These are phyloP conservation scores for Meloe dianella DNA, from an alignment of 2,888 invertebrate species.

Conservation along the genomic window DNA sequence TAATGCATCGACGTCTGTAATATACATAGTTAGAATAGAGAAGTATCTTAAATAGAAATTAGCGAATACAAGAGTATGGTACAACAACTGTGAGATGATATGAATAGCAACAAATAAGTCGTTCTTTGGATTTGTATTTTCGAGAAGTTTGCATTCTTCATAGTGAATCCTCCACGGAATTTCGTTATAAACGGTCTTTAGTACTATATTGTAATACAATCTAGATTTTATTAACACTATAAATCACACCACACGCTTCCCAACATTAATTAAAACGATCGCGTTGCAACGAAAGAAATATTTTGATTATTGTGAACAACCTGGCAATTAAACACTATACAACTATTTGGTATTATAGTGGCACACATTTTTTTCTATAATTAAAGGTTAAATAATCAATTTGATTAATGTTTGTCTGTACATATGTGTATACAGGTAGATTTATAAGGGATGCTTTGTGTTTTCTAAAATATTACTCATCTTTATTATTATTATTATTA, in stretches of 20 bases:
- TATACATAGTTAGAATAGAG: conserved; percentile 22
- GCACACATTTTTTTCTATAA: background rate
- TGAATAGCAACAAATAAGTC: too few species aligned
- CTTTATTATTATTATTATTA: too few species aligned
- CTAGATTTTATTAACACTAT: conserved; percentile 1
- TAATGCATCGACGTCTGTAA: conserved; percentile 29
- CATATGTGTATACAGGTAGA: background rate
- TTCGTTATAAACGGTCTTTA: too few species aligned
- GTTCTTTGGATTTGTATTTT: too few species aligned
- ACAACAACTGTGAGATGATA: too few species aligned
- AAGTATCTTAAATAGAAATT: conserved; percentile 36
- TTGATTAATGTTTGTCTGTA: background rate
- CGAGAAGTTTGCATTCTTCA: too few species aligned
- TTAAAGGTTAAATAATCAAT: background rate
- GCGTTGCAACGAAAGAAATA: background rate
- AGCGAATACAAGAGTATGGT: too few species aligned
- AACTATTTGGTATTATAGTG: background rate
- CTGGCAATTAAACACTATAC: background rate
- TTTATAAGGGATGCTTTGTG: background rate
- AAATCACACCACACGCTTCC: background rate
- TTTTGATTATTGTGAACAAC: background rate
- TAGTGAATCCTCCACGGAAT: too few species aligned
- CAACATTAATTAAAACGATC: background rate
- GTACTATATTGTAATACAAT: background rate
- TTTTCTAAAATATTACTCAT: background rate